Evolutionary conservation across 2,888 invertebrate genomes (phyloP), one percentile per base, ranked within the genome.

Genomic region (Microctonus aethiopoides): DNA sequence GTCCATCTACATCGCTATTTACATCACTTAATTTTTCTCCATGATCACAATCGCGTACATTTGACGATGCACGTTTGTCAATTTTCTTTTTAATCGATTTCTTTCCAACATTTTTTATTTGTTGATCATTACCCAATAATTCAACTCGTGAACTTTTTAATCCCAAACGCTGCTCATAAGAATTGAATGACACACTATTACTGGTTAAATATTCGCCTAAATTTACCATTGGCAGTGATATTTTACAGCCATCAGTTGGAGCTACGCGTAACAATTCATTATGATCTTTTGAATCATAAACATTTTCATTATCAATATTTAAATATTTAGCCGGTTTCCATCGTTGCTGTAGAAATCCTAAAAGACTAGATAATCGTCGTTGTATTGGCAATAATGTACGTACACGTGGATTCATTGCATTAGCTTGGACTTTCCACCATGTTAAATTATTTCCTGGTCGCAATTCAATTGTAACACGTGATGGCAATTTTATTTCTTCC

Each of bases 321-420:
- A 46, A 32, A 7, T 24, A 66, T 67, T 89, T 88, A 11, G 87
- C 87, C 29, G 91, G 89, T 72, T 90, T 90, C 97, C 97, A 98
- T 78, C 95, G 91, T 72, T 89, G 89, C 78, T 92, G 91, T 74
- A 98, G 89, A 80, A 91, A 94, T 74, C 88, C 88, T 56, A 97
- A 89, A 57, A 96, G 88, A 68, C 91, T 90, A 13, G 90, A 89
- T 9, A 97, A 88, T 57, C 92, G 89, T 74, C 94, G 91, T 79
- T 95, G 94, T 67, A 95, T 89, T 24, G 94, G 92, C 65, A 95
- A 88, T 60, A 91, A 89, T 46, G 93, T 90, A 71, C 92, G 90
- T 5, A 94, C 90, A 77, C 96, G 91, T 32, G 98, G 98, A 90
- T 98, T 98, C 89, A 97, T 96, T 1, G 97, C 93, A 67, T 94